Conservation (phyloP, 92 coral and sea anemone genomes). For the Meandrina meandrites region DNA sequence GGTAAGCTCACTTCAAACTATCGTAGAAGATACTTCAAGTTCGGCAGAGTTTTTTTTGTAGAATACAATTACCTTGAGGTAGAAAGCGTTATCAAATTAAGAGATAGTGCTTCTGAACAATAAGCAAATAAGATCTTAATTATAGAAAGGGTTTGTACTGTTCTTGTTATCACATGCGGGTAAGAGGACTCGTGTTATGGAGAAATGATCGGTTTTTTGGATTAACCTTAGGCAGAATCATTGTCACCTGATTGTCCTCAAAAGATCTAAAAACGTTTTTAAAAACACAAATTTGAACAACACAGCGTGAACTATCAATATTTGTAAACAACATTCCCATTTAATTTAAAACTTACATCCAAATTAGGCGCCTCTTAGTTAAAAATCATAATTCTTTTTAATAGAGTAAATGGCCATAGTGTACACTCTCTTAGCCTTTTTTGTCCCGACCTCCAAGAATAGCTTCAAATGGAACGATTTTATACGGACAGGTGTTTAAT, state of each 20-base stretch:
- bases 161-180: background rate
- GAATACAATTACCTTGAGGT: background rate
- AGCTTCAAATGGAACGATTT: background rate
- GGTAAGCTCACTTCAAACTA: background rate
- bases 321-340: background rate
- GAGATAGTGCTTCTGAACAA: conserved; percentile 9
- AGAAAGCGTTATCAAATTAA: conserved; percentile 22
- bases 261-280: background rate
- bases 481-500: background rate
- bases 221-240: background rate
- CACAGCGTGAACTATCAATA: conserved; percentile 21
- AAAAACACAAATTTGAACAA: conserved; percentile 11
- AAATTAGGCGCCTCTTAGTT: background rate
- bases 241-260: background rate
- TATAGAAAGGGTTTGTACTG: background rate
- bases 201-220: background rate
- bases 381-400: background rate
- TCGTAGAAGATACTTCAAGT: too few relatives aligned
- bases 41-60: background rate
- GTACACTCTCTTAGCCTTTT: background rate
- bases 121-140: conserved; percentile 2
- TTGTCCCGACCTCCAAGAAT: background rate
- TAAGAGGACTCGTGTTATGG: background rate
- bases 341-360: background rate
- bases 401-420: background rate